A percentile compares a stretch with the other conserved stretches of the same genome.
Conservation (phyloP, 1,140 invertebrate species). For the Drosophila parvula region DNA sequence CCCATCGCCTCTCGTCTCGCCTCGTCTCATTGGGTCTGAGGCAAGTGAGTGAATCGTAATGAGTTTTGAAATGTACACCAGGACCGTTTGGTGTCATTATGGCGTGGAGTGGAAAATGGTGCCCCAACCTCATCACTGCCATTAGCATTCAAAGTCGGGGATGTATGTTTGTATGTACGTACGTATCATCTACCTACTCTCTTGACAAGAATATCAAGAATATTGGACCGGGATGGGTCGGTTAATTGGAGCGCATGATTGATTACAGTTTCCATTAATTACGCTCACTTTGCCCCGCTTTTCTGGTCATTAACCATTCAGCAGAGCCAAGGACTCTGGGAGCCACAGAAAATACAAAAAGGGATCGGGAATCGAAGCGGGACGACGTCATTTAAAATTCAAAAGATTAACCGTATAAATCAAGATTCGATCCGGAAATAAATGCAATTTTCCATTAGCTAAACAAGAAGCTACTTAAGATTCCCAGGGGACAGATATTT, state of each 20-base stretch:
- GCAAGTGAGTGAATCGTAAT: slow-evolving; percentile 55
- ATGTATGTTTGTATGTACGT: neutral
- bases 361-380: neutral
- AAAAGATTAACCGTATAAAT: slow-evolving; percentile 48
- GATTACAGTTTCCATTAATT: slow-evolving; percentile 78
- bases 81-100: slow-evolving; percentile 38
- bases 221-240: slow-evolving; percentile 31
- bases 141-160: slow-evolving; percentile 39
- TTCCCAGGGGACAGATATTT: slow-evolving; percentile 22
- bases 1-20: neutral
- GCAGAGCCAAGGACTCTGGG: slow-evolving; percentile 4
- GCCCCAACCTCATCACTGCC: slow-evolving; percentile 28
- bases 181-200: neutral
- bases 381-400: slow-evolving; percentile 39
- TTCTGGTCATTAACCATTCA: slow-evolving; percentile 74
- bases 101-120: slow-evolving; percentile 4
- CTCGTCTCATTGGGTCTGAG: neutral
- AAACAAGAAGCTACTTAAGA: slow-evolving; percentile 39
- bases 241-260: slow-evolving; percentile 80
- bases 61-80: slow-evolving; percentile 67
- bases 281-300: slow-evolving; percentile 59
- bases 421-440: slow-evolving; percentile 33
- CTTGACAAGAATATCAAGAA: slow-evolving; percentile 5
- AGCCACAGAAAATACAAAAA: slow-evolving; percentile 25
- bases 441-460: slow-evolving; percentile 41